Evolutionary conservation across 2,113 vertebrate species (phyloP).

Genomic region (Paratilapia polleni): DNA sequence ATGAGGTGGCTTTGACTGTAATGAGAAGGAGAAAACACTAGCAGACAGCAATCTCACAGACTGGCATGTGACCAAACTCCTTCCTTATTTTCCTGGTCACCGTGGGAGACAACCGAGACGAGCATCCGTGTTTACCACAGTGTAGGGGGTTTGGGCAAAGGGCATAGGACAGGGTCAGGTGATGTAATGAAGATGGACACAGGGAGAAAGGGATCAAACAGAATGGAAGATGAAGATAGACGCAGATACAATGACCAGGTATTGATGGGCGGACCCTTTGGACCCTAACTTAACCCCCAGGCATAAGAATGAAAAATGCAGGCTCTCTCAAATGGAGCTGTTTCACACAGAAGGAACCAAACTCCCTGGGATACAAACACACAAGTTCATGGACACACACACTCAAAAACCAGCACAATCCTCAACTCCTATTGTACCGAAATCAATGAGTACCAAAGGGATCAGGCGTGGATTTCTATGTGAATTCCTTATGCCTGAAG

Average conservation of each 20-base stretch:
- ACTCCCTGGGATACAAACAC: slow-evolving; percentile 33
- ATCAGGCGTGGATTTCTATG: slow-evolving; percentile 57
- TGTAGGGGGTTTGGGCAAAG: slow-evolving; percentile 16
- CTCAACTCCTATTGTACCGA: slow-evolving; percentile 47
- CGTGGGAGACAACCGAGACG: slow-evolving; percentile 39
- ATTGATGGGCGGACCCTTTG: slow-evolving; percentile 70
- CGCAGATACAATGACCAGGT: slow-evolving; percentile 75
- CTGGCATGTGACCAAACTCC: slow-evolving; percentile 17
- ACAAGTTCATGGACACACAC: slow-evolving; percentile 12
- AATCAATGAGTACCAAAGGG: slow-evolving; percentile 73
- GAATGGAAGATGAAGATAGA: slow-evolving; percentile 78
- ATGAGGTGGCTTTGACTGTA: slow-evolving; percentile 8
- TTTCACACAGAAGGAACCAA: slow-evolving; percentile 57
- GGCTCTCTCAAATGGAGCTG: slow-evolving; percentile 62
- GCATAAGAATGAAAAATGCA: slow-evolving; percentile 67
- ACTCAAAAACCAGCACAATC: slow-evolving; percentile 37
- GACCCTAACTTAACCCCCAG: slow-evolving; percentile 61
- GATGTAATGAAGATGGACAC: slow-evolving; percentile 73
- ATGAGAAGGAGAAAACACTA: background rate
- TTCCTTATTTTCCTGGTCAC: slow-evolving; percentile 12
- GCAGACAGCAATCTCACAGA: slow-evolving; percentile 33
- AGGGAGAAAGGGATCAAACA: slow-evolving; percentile 73
- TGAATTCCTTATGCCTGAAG: slow-evolving; percentile 72
- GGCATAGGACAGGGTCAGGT: slow-evolving; percentile 59
- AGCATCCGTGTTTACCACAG: slow-evolving; percentile 26